A percentile compares a stretch with the other conserved stretches of the same genome.
Evolutionary conservation across 2,797 vertebrate genomes (phyloP).

Genomic region (Euphonia xanthogaster): DNA sequence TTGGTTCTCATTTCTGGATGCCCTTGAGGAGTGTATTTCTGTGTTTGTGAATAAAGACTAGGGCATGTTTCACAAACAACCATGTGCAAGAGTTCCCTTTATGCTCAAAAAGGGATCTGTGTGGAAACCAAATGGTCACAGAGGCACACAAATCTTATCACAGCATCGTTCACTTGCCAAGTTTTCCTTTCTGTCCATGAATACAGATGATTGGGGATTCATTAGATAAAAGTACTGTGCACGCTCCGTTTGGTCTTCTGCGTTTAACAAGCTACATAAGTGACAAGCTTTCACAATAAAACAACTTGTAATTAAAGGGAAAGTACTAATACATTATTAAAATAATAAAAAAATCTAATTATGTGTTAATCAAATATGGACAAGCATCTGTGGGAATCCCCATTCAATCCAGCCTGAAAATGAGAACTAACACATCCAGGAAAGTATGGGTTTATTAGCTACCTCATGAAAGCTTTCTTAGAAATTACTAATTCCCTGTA

Average conservation of each 20-base stretch:
- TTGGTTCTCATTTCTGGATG: background rate
- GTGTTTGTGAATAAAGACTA: constrained; percentile 25
- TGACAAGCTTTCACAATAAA: constrained; percentile 16
- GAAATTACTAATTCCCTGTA: constrained; percentile 18
- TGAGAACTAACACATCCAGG: background rate
- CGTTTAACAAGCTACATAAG: background rate
- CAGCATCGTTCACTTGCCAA: background rate
- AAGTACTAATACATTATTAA: background rate
- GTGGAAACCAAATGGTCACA: constrained; percentile 17
- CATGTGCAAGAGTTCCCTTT: constrained; percentile 16
- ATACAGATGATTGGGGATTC: constrained; percentile 22
- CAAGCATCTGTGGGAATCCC: constrained; percentile 8
- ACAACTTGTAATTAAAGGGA: constrained; percentile 13
- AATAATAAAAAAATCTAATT: background rate
- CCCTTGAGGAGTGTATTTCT: constrained; percentile 12
- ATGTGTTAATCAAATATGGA: background rate
- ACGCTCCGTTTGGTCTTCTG: background rate
- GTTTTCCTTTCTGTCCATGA: background rate
- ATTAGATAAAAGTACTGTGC: background rate
- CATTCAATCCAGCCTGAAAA: background rate
- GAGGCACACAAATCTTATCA: constrained; percentile 31
- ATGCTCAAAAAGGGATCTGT: constrained; percentile 8
- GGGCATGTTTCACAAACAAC: background rate
- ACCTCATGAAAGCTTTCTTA: constrained; percentile 1
- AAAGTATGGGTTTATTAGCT: background rate